These are phyloP conservation scores for Hydra vulgaris DNA, from an alignment of 30 jellyfish, hydroid and myxozoan genomes.

Conservation along the genomic window DNA sequence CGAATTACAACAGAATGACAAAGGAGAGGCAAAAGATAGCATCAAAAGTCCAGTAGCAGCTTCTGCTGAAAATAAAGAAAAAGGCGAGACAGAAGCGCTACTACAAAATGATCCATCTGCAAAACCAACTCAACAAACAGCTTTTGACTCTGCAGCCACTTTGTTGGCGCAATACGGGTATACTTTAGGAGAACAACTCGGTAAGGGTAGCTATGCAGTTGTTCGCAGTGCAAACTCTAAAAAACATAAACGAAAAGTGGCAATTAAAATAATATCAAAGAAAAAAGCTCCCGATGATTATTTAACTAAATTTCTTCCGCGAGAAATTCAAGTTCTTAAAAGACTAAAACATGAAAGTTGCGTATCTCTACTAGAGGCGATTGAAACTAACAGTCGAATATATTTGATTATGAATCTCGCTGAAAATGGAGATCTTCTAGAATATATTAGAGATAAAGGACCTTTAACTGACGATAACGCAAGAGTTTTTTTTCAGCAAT, in stretches of 20 bases:
- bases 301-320: constrained; percentile 77
- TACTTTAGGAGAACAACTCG: constrained; percentile 76
- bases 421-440: constrained; percentile 94
- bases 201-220: constrained; percentile 95
- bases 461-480: constrained; percentile 87
- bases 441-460: constrained; percentile 82
- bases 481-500: constrained; percentile 59
- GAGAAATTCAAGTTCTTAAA: constrained; percentile 92
- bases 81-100: constrained; percentile 1
- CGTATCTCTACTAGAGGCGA: constrained; percentile 90
- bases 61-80: background rate
- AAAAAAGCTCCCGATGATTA: constrained; percentile 98
- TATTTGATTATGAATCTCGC: constrained; percentile 93
- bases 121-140: constrained; percentile 41
- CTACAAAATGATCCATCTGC: constrained; percentile 24
- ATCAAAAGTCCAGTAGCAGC: background rate
- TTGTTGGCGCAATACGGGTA: constrained; percentile 91
- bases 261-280: constrained; percentile 88
- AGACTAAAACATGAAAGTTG: constrained; percentile 79
- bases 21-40: background rate
- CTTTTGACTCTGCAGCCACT: constrained; percentile 95
- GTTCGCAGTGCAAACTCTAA: constrained; percentile 84
- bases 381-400: constrained; percentile 86
- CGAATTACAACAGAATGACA: background rate
- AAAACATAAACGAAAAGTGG: constrained; percentile 73